A percentile compares a stretch with the other conserved stretches of the same genome.
Evolutionary conservation across 2,113 vertebrate genomes (phyloP).

Genomic region (Ochotona princeps): DNA sequence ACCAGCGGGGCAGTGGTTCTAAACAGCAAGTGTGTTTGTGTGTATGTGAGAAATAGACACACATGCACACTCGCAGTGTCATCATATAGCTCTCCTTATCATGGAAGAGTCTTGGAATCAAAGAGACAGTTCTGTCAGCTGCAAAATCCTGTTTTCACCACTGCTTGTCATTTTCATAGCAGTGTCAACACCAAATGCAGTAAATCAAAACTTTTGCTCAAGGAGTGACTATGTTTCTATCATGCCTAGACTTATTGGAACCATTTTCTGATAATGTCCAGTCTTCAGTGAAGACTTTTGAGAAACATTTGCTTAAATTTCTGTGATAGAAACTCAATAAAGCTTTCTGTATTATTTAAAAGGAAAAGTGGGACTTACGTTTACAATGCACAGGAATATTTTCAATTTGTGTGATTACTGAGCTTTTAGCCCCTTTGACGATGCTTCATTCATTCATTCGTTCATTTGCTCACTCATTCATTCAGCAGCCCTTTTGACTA

Average conservation of each 20-base stretch:
- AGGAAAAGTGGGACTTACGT: background rate
- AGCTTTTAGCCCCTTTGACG: background rate
- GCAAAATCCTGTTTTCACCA: slow-evolving; percentile 2
- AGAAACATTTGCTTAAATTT: slow-evolving; percentile 41
- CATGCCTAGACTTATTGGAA: background rate
- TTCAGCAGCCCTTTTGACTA: background rate
- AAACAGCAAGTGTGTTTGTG: background rate
- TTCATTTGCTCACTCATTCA: background rate
- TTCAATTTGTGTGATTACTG: background rate
- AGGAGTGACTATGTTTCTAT: background rate
- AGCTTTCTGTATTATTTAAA: slow-evolving; percentile 41
- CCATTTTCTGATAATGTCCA: background rate
- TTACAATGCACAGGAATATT: background rate
- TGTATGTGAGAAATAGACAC: background rate
- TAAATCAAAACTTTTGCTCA: slow-evolving; percentile 20
- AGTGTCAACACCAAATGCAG: background rate
- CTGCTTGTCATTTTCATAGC: background rate
- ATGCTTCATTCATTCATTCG: background rate
- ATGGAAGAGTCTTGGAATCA: background rate
- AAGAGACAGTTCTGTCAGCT: background rate
- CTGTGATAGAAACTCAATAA: background rate
- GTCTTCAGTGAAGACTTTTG: background rate
- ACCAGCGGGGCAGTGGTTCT: background rate
- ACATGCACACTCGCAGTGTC: background rate
- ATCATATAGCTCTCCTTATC: background rate